Evolutionary conservation across 2,888 invertebrate genomes (phyloP), one percentile per base, ranked within the genome.

Genomic region (Drosophila buzzatii): DNA sequence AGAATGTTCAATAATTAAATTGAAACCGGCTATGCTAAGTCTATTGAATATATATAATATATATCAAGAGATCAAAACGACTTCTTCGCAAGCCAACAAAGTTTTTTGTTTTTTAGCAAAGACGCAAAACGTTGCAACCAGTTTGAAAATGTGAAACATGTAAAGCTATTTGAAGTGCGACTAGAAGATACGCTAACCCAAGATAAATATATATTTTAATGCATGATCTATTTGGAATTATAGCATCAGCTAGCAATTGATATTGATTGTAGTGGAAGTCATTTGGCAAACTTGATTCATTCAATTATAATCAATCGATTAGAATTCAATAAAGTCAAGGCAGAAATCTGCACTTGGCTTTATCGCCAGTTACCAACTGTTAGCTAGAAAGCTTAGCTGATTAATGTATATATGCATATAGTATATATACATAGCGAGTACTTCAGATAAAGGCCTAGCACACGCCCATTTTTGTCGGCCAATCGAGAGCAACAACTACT

Each of bases 21-120:
- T 47, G 16, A 75, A 79, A 75, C 77, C 70, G 70, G 79, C 70
- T 77, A 79, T 78, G 77, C 76, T 56, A 78, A 77, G 41, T 27
- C 27, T 45, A 45, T 55, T 44, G 16, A 47, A 42, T 12, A 58
- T 57, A 33, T 9, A 61, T 42, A 18, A 7, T 12, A 45, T 45
- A 45, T 23, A 23, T 45, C 20, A 23, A 44, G 0, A 12, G 20
- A 45, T 58, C 23, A 23, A 33, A 41, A 31, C 23, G 10, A 37
- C 18, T 52, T 57, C 31, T 55, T 47, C 3, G 49, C 45, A 60
- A 44, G 35, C 31, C 35, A 27, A 37, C 37, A 41, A 27, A 27
- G 23, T 53, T 37, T 23, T 23, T n/a, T 47, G 3, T 20, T 9
- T 35, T 20, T 35, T 0, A 52, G 35, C 18, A 44, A 44, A 67